These are phyloP conservation scores for Caenorhabditis sinica DNA, from an alignment of 2,888 invertebrate genomes.

Conservation along the genomic window DNA sequence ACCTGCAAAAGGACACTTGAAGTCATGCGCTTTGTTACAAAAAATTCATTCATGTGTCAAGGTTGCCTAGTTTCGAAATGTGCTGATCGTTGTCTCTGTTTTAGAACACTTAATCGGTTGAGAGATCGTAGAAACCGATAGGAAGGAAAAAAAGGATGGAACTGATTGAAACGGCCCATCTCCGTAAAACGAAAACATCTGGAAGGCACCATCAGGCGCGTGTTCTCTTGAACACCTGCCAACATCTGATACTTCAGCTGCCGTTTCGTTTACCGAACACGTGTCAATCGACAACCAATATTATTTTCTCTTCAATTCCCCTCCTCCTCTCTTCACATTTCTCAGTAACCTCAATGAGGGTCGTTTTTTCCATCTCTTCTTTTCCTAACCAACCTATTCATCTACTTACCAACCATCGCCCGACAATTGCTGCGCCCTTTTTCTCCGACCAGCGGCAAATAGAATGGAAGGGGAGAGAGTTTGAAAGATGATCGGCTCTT, in stretches of 20 bases:
- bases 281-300: slow-evolving; percentile 32
- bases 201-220: slow-evolving; percentile 22
- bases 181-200: slow-evolving; percentile 37
- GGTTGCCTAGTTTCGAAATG: slow-evolving; percentile 5
- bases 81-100: slow-evolving; percentile 10
- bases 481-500: slow-evolving; percentile 58
- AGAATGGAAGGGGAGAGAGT: slow-evolving; percentile 25
- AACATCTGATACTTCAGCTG: slow-evolving; percentile 43
- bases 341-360: slow-evolving; percentile 13
- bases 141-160: not conserved
- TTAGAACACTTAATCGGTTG: slow-evolving; percentile 7
- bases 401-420: slow-evolving; percentile 50
- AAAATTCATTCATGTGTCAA: slow-evolving; percentile 11
- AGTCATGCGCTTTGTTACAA: slow-evolving; percentile 8
- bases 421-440: slow-evolving; percentile 46
- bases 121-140: slow-evolving; percentile 12
- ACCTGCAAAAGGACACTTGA: slow-evolving; percentile 9
- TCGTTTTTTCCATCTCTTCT: not conserved
- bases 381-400: slow-evolving; percentile 49
- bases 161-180: not conserved
- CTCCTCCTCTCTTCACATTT: not conserved
- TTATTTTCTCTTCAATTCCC: slow-evolving; percentile 4
- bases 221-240: slow-evolving; percentile 49
- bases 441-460: slow-evolving; percentile 47
- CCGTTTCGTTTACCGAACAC: slow-evolving; percentile 45